Conservation (phyloP, 1,140 invertebrate genomes). For the Meteorus sp. region DNA sequence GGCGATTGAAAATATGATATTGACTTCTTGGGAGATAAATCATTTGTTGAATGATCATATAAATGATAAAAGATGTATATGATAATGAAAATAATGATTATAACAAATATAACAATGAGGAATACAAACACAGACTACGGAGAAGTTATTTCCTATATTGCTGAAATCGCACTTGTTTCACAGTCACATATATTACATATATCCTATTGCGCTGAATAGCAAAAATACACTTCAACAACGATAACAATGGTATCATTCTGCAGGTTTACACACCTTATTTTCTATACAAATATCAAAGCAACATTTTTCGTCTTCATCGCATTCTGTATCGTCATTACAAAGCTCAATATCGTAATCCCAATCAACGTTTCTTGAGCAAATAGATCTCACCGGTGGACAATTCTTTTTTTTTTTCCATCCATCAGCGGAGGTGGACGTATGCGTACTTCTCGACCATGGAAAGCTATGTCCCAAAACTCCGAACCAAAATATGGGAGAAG, state of each 20-base stretch:
- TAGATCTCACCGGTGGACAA: conserved; percentile 35
- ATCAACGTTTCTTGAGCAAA: conserved; percentile 33
- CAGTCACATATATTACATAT: not conserved
- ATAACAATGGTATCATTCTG: conserved; percentile 27
- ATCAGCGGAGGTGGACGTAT: not conserved
- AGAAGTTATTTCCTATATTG: no score
- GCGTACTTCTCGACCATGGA: not conserved
- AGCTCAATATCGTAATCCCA: conserved; percentile 30
- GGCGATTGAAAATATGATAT: conserved; percentile 1
- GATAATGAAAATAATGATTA: no score
- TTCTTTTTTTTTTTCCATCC: conserved; percentile 17
- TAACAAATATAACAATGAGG: conserved; percentile 28
- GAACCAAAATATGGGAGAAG: conserved; percentile 12
- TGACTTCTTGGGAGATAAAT: conserved; percentile 1
- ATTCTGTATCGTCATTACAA: conserved; percentile 35
- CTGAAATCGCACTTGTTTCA: no score
- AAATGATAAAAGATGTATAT: no score
- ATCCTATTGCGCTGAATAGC: not conserved
- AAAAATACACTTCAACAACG: not conserved
- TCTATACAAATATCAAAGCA: conserved; percentile 44
- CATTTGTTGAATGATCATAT: not conserved
- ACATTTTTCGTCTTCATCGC: conserved; percentile 33
- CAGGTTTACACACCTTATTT: conserved; percentile 40
- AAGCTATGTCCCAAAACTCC: not conserved
- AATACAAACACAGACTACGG: no score